phyloP scores from a whole-genome alignment of 2,113 vertebrate genomes.

The Muscicapa adusta region DNA sequence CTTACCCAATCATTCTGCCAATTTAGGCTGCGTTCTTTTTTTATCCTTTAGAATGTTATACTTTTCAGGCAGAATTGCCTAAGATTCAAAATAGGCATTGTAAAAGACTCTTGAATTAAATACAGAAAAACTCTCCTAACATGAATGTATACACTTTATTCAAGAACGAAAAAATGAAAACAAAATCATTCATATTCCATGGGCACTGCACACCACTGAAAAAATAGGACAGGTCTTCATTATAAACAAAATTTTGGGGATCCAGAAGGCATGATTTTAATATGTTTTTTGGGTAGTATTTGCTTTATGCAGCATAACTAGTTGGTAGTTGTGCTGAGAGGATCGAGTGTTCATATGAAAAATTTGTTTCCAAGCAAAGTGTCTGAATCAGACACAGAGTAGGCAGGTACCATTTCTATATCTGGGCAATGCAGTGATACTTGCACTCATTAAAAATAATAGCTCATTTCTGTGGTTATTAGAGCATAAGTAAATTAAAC shows the following conservation, averaged over 20 bases:
- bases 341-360: not conserved
- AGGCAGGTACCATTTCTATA: not conserved
- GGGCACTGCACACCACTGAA: not conserved
- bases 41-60: not conserved
- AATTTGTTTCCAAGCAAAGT: not conserved
- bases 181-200: not conserved
- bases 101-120: not conserved
- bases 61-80: not conserved
- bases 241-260: not conserved
- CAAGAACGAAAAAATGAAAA: not conserved
- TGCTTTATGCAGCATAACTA: not conserved
- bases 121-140: not conserved
- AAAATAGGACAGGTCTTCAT: not conserved
- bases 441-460: conserved; percentile 59
- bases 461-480: conserved; percentile 58
- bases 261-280: not conserved
- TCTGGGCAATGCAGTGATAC: conserved; percentile 4
- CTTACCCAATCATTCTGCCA: not conserved
- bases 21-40: not conserved
- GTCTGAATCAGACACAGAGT: not conserved
- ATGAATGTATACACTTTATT: not conserved
- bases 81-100: not conserved
- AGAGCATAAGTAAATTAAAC: conserved; percentile 56
- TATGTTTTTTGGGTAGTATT: not conserved
- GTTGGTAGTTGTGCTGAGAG: not conserved